Conservation (phyloP, 2,113 vertebrate species). For the Pontoporia blainvillei region DNA sequence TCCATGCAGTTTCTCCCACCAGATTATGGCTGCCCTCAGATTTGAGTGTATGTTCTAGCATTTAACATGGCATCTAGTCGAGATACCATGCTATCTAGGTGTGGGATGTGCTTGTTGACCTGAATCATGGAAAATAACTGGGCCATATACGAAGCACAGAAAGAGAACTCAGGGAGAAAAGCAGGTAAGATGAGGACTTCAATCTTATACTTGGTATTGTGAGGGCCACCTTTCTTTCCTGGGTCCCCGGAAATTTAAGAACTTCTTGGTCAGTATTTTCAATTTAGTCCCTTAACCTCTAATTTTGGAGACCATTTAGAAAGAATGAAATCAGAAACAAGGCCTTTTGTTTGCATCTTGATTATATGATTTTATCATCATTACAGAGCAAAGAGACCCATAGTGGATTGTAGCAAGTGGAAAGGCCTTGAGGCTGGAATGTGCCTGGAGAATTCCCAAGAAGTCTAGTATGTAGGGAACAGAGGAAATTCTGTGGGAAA, state of each 20-base stretch:
- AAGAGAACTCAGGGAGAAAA: neutral
- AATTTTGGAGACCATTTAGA: neutral
- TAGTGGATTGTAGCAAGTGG: neutral
- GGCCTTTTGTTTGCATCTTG: neutral
- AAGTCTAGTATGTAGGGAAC: neutral
- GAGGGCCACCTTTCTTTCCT: neutral
- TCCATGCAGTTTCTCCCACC: neutral
- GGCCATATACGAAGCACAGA: neutral
- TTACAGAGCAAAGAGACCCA: neutral
- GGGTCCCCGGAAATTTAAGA: neutral
- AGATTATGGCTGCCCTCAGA: neutral
- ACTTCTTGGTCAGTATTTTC: neutral
- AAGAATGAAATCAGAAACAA: neutral
- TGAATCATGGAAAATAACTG: neutral
- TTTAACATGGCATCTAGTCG: neutral
- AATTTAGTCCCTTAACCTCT: neutral
- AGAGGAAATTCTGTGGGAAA: neutral
- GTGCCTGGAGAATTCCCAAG: neutral
- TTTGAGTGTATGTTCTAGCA: neutral
- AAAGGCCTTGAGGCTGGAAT: neutral
- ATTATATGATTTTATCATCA: neutral
- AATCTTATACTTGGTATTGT: neutral
- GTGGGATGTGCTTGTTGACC: neutral
- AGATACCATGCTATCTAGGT: neutral
- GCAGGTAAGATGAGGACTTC: neutral